phyloP scores from a whole-genome alignment of 1,140 invertebrate species.

The Rhysida immarginata region DNA sequence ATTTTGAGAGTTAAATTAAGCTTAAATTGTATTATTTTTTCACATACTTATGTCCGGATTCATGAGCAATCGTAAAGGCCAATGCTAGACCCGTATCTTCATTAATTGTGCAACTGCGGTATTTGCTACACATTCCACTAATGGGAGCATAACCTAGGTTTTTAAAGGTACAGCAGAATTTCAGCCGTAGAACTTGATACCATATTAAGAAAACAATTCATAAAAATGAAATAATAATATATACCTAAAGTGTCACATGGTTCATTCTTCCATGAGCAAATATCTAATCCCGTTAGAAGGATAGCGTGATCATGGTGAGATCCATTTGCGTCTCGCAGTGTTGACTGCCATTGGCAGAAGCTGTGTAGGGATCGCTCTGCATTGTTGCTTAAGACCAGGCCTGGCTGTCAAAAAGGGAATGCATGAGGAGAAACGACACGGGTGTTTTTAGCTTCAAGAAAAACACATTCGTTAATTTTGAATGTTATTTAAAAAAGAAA shows the following conservation, averaged over 20 bases:
- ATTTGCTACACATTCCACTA: slow-evolving; percentile 15
- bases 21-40: background rate
- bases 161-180: background rate
- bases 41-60: slow-evolving; percentile 10
- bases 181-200: background rate
- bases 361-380: slow-evolving; percentile 11
- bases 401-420: slow-evolving; percentile 19
- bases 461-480: background rate
- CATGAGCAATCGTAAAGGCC: slow-evolving; percentile 9
- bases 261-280: slow-evolving; percentile 15
- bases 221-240: background rate
- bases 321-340: slow-evolving; percentile 10
- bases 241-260: slow-evolving; percentile 16
- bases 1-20: background rate
- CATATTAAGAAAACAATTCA: background rate
- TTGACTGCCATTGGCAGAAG: slow-evolving; percentile 16
- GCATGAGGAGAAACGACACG: background rate
- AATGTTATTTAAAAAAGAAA: background rate
- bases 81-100: slow-evolving; percentile 2
- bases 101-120: slow-evolving; percentile 7
- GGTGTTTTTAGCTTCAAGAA: background rate
- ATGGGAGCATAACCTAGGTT: slow-evolving; percentile 16
- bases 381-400: slow-evolving; percentile 21
- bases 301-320: slow-evolving; percentile 15
- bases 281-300: slow-evolving; percentile 13